Conservation (phyloP, 2,113 vertebrate genomes). For the Hippocampus comes region DNA sequence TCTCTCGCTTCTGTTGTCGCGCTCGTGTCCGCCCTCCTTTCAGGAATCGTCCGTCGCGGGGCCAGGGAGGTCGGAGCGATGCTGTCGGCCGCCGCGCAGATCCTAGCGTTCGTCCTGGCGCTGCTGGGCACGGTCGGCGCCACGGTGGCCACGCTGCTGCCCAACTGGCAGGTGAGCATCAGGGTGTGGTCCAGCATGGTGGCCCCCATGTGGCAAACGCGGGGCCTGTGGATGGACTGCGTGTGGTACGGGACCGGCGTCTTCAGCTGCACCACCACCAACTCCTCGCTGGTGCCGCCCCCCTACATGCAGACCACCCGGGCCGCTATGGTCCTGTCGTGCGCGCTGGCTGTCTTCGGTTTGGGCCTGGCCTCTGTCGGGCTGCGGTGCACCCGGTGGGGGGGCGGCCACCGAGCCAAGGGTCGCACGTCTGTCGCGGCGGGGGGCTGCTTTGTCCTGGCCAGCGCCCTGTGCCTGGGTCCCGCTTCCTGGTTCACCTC, state of each 20-base stretch:
- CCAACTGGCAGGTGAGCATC: conserved; percentile 88
- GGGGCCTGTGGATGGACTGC: conserved; percentile 97
- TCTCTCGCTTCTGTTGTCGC: conserved; percentile 21
- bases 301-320: conserved; percentile 79
- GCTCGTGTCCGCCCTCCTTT: conserved; percentile 14
- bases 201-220: conserved; percentile 82
- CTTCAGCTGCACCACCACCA: conserved; percentile 88
- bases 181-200: conserved; percentile 79
- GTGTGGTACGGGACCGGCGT: conserved; percentile 90
- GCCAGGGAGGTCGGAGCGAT: conserved; percentile 56
- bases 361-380: conserved; percentile 82
- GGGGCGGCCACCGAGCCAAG: conserved; percentile 80
- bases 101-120: conserved; percentile 85
- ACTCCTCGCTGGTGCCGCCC: conserved; percentile 81
- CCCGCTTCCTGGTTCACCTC: conserved; percentile 87
- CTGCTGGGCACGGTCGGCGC: conserved; percentile 79
- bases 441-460: conserved; percentile 80
- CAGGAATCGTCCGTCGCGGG: conserved; percentile 52
- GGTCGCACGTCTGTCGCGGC: conserved; percentile 79
- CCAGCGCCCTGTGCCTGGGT: conserved; percentile 78
- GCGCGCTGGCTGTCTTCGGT: conserved; percentile 78
- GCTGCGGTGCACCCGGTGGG: conserved; percentile 88
- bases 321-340: conserved; percentile 87
- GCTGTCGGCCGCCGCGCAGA: conserved; percentile 83
- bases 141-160: conserved; percentile 83